Conservation (phyloP, 2,888 invertebrate species). For the Pimpla rufipes region DNA sequence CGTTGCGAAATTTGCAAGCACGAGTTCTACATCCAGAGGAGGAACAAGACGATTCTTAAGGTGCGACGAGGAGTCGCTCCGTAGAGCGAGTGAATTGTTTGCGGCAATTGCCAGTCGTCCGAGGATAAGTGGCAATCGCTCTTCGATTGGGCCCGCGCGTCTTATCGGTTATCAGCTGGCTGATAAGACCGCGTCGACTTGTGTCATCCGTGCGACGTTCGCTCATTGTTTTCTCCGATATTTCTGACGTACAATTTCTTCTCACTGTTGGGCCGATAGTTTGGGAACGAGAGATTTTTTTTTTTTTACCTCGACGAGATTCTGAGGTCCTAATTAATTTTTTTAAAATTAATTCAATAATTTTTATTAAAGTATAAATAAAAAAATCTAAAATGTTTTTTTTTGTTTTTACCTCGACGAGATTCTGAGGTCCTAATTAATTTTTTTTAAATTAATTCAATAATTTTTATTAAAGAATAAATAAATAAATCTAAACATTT, state of each 20-base stretch:
- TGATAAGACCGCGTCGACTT: background rate
- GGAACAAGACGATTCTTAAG: conserved; percentile 82
- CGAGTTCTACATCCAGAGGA: conserved; percentile 84
- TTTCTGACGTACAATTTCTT: background rate
- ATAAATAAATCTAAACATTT: no score
- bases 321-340: background rate
- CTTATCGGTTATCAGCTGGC: background rate
- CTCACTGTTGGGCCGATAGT: no score
- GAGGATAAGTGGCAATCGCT: background rate
- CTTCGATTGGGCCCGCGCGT: background rate
- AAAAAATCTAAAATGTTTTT: no score
- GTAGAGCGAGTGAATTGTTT: background rate
- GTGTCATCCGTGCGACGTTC: background rate
- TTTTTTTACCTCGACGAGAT: no score
- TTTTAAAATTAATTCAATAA: no score
- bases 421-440: background rate
- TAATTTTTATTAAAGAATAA: background rate
- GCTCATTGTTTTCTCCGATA: background rate
- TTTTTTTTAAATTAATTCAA: no score
- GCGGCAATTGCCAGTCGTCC: no score
- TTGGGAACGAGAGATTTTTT: no score
- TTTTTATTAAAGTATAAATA: background rate
- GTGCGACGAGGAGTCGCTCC: no score
- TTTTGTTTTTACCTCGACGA: background rate
- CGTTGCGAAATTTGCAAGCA: conserved; percentile 87